Evolutionary conservation across 1,140 invertebrate genomes (phyloP).

Genomic region (Drosophila guanche): DNA sequence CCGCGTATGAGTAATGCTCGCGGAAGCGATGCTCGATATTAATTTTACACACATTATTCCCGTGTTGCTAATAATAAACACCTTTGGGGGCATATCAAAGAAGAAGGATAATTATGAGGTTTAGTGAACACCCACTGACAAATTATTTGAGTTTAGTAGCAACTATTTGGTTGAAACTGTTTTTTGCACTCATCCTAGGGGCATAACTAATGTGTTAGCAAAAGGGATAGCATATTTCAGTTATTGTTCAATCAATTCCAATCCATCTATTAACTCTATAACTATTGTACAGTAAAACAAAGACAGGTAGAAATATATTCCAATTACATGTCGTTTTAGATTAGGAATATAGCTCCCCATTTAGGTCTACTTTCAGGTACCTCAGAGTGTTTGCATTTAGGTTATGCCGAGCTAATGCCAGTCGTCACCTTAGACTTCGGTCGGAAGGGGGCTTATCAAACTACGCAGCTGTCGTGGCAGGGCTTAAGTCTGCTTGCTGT

Average conservation of each 20-base stretch:
- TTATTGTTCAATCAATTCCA: no score
- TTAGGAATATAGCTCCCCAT: not conserved
- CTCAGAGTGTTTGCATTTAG: conserved; percentile 11
- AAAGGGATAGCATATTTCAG: no score
- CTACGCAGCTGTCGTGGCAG: conserved; percentile 38
- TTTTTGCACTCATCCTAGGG: conserved; percentile 1
- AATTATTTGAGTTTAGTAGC: conserved; percentile 22
- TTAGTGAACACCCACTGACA: conserved; percentile 26
- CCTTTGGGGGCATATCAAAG: conserved; percentile 71
- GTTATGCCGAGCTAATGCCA: conserved; percentile 34
- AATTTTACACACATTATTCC: conserved; percentile 77
- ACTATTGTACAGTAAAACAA: no score
- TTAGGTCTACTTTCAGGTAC: not conserved
- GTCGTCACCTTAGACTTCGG: conserved; percentile 32
- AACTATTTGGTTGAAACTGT: conserved; percentile 1
- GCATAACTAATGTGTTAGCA: conserved; percentile 29
- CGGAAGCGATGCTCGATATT: conserved; percentile 59
- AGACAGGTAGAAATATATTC: conserved; percentile 27
- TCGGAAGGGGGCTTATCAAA: conserved; percentile 30
- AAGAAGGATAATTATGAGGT: conserved; percentile 57
- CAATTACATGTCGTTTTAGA: conserved; percentile 19
- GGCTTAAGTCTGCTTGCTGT: conserved; percentile 32
- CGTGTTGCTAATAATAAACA: conserved; percentile 77
- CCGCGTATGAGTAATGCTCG: conserved; percentile 70
- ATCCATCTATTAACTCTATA: no score